These are phyloP conservation scores for Siderastrea siderea DNA, from an alignment of 92 coral and sea anemone genomes.

Conservation along the genomic window DNA sequence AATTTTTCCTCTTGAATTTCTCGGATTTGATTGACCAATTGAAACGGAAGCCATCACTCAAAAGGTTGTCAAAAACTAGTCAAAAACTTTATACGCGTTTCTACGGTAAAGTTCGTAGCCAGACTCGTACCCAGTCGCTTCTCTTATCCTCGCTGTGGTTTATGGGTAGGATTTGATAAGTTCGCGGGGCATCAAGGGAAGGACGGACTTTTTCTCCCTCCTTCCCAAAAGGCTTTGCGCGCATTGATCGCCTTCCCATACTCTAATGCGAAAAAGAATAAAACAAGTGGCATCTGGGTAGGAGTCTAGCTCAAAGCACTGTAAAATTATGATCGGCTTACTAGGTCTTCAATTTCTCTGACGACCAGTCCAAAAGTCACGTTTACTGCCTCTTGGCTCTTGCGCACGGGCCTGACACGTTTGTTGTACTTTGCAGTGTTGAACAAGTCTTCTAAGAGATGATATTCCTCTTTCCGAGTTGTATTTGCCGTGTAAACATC, in stretches of 20 bases:
- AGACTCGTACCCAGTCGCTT: not conserved
- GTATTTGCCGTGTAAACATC: slow-evolving; percentile 4
- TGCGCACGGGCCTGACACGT: slow-evolving; percentile 75
- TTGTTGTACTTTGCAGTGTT: slow-evolving; percentile 72
- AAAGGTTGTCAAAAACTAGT: not conserved
- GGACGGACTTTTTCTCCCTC: too few species aligned
- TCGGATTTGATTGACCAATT: too few species aligned
- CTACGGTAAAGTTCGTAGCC: not conserved
- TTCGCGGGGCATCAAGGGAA: too few species aligned
- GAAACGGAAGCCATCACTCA: too few species aligned
- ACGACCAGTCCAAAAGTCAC: slow-evolving; percentile 81
- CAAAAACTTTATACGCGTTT: not conserved
- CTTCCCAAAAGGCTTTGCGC: too few species aligned
- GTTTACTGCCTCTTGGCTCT: slow-evolving; percentile 51
- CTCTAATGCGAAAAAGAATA: too few species aligned
- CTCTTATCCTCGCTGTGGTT: not conserved
- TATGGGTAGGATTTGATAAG: too few species aligned
- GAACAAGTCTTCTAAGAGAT: slow-evolving; percentile 66
- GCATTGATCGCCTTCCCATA: too few species aligned
- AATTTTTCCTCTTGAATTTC: too few species aligned
- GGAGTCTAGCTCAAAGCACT: too few species aligned
- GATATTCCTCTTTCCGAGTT: not conserved
- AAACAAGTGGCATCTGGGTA: too few species aligned
- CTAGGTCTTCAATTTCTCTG: slow-evolving; percentile 85
- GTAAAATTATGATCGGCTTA: slow-evolving; percentile 24